These are phyloP conservation scores for Quadroppia sp. DNA, from an alignment of 2,888 invertebrate species.

Conservation along the genomic window DNA sequence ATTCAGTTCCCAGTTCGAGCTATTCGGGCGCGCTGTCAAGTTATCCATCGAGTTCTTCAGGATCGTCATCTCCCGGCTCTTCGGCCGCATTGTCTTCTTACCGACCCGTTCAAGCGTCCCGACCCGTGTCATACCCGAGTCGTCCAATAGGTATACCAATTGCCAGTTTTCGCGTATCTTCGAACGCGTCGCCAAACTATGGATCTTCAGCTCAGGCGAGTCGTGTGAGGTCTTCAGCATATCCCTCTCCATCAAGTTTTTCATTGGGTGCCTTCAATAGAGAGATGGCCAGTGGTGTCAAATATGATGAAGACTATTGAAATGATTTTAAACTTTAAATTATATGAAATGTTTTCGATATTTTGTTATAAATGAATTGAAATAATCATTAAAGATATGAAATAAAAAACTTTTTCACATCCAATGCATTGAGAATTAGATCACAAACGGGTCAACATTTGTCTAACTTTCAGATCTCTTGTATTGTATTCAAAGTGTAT, in stretches of 20 bases:
- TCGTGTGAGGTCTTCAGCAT: conserved; percentile 23
- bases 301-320: conserved; percentile 41
- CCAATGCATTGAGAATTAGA: neutral
- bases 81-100: neutral
- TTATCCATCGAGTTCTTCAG: conserved; percentile 3
- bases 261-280: conserved; percentile 12
- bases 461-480: no score
- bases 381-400: neutral
- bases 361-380: neutral
- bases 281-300: conserved; percentile 34
- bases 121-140: conserved; percentile 23
- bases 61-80: neutral
- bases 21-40: neutral
- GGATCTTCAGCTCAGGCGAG: conserved; percentile 45
- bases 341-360: neutral
- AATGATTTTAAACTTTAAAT: neutral
- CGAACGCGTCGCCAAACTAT: conserved; percentile 42
- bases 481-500: no score
- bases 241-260: conserved; percentile 31
- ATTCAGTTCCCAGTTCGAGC: neutral
- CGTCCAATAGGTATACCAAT: conserved; percentile 37
- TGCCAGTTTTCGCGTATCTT: conserved; percentile 39
- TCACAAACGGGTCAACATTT: neutral
- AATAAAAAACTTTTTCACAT: neutral
- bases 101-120: neutral